Conservation (phyloP, 2,888 invertebrate genomes). For the Prenolepis imparis region DNA sequence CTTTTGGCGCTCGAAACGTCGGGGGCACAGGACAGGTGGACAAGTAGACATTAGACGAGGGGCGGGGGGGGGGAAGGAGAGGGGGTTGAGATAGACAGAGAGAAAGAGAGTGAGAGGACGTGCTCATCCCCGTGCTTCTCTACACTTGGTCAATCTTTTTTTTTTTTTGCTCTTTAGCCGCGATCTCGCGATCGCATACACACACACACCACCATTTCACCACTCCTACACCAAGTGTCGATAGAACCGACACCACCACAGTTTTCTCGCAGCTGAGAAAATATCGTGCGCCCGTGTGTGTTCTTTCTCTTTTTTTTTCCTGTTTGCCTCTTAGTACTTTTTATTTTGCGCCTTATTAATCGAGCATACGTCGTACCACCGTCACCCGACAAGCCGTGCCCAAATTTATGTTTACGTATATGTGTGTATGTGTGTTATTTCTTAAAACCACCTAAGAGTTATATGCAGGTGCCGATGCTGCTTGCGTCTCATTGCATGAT, state of each 20-base stretch:
- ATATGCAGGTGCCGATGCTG: constrained; percentile 61
- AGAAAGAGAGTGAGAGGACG: constrained; percentile 34
- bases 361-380: constrained; percentile 78
- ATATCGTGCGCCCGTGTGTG: constrained; percentile 78
- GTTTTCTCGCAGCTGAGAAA: constrained; percentile 63
- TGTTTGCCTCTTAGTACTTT: constrained; percentile 65
- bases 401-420: constrained; percentile 61
- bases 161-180: constrained; percentile 55
- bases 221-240: constrained; percentile 12
- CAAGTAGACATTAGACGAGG: constrained; percentile 37
- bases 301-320: constrained; percentile 65
- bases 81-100: constrained; percentile 12
- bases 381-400: constrained; percentile 85
- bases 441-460: constrained; percentile 67
- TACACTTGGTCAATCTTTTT: constrained; percentile 27
- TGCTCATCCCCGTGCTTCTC: constrained; percentile 44
- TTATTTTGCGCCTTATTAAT: constrained; percentile 69
- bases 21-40: constrained; percentile 83
- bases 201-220: constrained; percentile 25
- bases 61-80: background rate
- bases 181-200: constrained; percentile 18
- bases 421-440: constrained; percentile 70
- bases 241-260: constrained; percentile 37
- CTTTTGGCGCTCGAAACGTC: constrained; percentile 68
- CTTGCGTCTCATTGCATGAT: constrained; percentile 35